Base-by-base conservation (phyloP, 2,797 vertebrate species). In the Molossus molossus region DNA sequence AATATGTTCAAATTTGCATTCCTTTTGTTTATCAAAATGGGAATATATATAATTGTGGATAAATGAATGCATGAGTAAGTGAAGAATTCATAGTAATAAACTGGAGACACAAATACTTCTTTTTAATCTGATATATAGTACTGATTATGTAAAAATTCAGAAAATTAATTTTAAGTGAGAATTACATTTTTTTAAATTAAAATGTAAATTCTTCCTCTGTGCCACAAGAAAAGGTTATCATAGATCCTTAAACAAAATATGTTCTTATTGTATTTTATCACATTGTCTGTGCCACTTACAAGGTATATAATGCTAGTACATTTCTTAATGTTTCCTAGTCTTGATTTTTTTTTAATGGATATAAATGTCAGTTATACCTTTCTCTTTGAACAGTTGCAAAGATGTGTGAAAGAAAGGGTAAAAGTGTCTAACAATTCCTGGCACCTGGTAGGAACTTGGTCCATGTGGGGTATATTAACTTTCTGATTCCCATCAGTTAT, bases 41-140 rank as follows among this genome's bases (percentile, higher is more conserved):
- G 29, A 58, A 37, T 62, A 53, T 0, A 20, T 58, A 33, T 64
- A 70, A 69, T 55, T 13, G 48, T 82, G 1, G 14, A 6, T 18
- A 27, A 86, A 57, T 95, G 67, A 94, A 87, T 85, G 15, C 23
- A 94, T 60, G 50, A 65, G 37, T 2, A 21, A 84, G 18, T 72
- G 1, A 92, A 88, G 1, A 87, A 81, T 62, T 80, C 3, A 11
- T 21, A 33, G 53, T 62, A 55, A 55, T 40, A 45, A 12, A 9
- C 0, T 15, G 9, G 4, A 81, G 4, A 62, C 7, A 7, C 14
- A 70, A 9, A 1, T 57, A 80, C 58, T 84, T 27, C 5, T 37
- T 18, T 89, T 4, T 58, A 45, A 45, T 64, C 60, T 45, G 9
- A 60, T 45, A 1, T 33, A 29, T 40, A 55, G n/a, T 76, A 13